Evolutionary conservation across 2,113 vertebrate genomes (phyloP), one percentile per base, ranked within the genome.

Genomic region (Casuarius casuarius): DNA sequence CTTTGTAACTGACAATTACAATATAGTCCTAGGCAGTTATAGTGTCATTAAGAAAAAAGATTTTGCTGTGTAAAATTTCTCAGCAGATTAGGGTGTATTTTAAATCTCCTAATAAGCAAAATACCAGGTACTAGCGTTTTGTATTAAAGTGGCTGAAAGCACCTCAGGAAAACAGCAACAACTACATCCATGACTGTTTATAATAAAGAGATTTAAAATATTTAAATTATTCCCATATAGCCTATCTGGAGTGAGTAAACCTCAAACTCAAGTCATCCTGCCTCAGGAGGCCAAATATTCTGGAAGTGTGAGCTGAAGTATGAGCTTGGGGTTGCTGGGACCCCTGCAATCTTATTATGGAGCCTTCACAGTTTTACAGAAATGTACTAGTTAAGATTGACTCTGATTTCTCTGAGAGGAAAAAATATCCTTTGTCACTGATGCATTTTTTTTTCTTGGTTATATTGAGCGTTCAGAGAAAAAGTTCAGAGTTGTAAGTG

Each of bases 1-100:
- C 63, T 76, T 95, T 94, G 72, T 38, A 92, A 35, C 68, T 74
- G 71, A 70, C 56, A 83, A 59, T 93, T 83, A 33, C 63, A 87
- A 31, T 58, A 48, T 82, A 33, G 74, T 87, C 84, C 87, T 87
- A 14, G 63, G 51, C 54, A 94, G 66, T 84, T 94, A 49, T 44
- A 73, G n/a, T 59, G 63, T n/a, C 35, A 38, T 90, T 91, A 70
- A 84, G 68, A 79, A 87, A 61, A 65, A 73, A 78, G 38, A 38
- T 42, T 68, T 77, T 76, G 22, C 26, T 78, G 54, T 78, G 54
- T 58, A 80, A 83, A 86, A 46, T 56, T 35, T 81, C 13, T 71
- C 44, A 26, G 18, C 66, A 78, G 17, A 5, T 38, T 85, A 5
- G 6, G 1, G 6, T 90, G 28, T 13, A 33, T 79, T 91, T 88